These are phyloP conservation scores for Centropus bengalensis DNA, from an alignment of 2,113 vertebrate species.

Conservation along the genomic window DNA sequence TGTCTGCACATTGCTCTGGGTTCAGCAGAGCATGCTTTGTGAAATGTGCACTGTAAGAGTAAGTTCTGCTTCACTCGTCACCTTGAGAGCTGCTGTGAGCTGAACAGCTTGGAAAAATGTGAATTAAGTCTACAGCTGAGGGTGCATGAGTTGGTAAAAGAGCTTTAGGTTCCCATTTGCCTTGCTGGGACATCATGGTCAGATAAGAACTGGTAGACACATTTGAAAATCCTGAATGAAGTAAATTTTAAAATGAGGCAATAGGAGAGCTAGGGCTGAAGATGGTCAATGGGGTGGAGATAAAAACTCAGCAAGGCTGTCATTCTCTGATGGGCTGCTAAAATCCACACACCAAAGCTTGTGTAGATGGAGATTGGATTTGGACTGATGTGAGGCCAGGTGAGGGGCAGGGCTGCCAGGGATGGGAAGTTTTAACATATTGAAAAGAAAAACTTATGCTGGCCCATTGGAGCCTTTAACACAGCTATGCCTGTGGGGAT, in stretches of 20 bases:
- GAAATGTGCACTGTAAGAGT: not conserved
- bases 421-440: not conserved
- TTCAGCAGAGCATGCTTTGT: not conserved
- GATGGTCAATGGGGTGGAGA: rapidly evolving
- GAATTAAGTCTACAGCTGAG: not conserved
- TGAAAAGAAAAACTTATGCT: not conserved
- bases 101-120: not conserved
- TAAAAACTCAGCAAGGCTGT: not conserved
- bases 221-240: not conserved
- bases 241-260: not conserved
- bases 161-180: not conserved
- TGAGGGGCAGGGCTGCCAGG: not conserved
- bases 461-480: not conserved
- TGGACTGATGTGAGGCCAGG: not conserved
- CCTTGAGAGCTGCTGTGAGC: not conserved
- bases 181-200: not conserved
- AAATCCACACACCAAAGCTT: not conserved
- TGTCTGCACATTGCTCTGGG: not conserved
- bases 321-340: not conserved
- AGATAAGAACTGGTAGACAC: not conserved
- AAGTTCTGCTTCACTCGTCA: conserved; percentile 35
- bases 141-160: not conserved
- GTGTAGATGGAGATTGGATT: no score
- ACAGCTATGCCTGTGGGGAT: not conserved
- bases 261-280: not conserved